Evolutionary conservation across 2,888 invertebrate genomes (phyloP).

Genomic region (Phengaris arion): DNA sequence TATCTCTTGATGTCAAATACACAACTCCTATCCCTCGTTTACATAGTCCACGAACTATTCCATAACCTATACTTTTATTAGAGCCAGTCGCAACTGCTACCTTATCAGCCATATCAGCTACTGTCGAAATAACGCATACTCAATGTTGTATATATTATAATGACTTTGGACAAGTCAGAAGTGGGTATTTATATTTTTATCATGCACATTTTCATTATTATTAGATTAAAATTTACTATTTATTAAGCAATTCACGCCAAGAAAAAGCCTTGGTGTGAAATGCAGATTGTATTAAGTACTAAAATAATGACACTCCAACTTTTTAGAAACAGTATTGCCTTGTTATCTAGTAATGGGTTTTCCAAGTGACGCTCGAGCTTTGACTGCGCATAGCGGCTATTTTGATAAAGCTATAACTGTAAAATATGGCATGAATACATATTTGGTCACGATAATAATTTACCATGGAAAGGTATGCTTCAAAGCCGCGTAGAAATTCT

Average conservation of each 20-base stretch:
- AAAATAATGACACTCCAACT: too few relatives aligned
- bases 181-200: background rate
- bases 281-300: too few relatives aligned
- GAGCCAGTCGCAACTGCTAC: constrained; percentile 78
- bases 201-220: background rate
- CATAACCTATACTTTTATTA: constrained; percentile 83
- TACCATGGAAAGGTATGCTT: too few relatives aligned
- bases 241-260: background rate
- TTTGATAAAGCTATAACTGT: too few relatives aligned
- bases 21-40: constrained; percentile 81
- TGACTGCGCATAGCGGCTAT: too few relatives aligned
- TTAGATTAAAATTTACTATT: background rate
- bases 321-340: too few relatives aligned
- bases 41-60: constrained; percentile 80
- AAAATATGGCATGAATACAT: too few relatives aligned
- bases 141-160: background rate
- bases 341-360: too few relatives aligned
- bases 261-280: background rate
- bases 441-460: too few relatives aligned
- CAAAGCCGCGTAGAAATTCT: too few relatives aligned
- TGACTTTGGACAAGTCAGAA: background rate
- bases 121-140: background rate
- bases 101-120: constrained; percentile 43
- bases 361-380: too few relatives aligned
- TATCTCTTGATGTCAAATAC: constrained; percentile 81